Conservation (phyloP, 2,888 invertebrate species). For the Chromoteleia sp. region DNA sequence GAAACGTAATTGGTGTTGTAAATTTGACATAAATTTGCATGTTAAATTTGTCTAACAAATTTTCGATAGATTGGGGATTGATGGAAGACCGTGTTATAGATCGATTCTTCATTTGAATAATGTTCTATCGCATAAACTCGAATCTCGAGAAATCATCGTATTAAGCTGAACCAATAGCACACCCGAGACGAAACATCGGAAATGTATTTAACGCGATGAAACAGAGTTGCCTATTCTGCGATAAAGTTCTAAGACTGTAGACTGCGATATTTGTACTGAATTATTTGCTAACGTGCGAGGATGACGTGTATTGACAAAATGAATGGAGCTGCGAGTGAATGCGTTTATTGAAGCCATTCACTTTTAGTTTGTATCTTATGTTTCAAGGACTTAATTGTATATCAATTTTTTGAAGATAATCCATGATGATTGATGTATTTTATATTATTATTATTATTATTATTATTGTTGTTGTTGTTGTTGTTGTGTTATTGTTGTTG, state of each 20-base stretch:
- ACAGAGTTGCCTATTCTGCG: neutral
- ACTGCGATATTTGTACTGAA: constrained; percentile 4
- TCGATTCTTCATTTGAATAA: neutral
- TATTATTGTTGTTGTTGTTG: too few species aligned
- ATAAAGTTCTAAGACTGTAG: constrained; percentile 9
- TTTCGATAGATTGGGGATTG: too few species aligned
- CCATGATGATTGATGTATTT: too few species aligned
- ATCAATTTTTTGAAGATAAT: too few species aligned
- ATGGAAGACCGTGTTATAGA: too few species aligned
- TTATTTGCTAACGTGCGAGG: constrained; percentile 17
- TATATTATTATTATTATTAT: too few species aligned
- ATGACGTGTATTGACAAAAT: constrained; percentile 22
- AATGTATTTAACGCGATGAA: constrained; percentile 11
- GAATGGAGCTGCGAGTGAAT: constrained; percentile 16
- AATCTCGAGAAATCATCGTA: neutral
- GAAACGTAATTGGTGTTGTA: too few species aligned
- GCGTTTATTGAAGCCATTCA: constrained; percentile 16
- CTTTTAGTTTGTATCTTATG: constrained; percentile 6
- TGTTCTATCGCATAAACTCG: neutral
- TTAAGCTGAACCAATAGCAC: neutral
- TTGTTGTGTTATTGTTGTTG: too few species aligned
- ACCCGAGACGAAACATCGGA: neutral
- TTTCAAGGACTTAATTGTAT: neutral
- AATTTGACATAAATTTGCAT: too few species aligned
- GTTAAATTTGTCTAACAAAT: too few species aligned